These are phyloP conservation scores for Ypsolopha scabrella DNA, from an alignment of 2,888 invertebrate species.

Conservation along the genomic window DNA sequence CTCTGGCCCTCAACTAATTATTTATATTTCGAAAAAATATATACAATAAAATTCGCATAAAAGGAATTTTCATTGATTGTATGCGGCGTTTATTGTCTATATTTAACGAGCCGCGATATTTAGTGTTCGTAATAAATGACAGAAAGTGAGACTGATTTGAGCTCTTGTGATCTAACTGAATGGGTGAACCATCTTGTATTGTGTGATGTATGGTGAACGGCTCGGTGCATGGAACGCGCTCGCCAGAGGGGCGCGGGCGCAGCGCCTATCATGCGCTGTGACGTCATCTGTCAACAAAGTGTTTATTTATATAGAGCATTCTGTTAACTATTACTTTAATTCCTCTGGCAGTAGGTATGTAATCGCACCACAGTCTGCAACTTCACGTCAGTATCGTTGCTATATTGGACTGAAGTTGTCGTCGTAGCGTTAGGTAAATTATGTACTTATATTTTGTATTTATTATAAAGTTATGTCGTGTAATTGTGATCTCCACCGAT, in stretches of 20 bases:
- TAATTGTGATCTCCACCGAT: slow-evolving; percentile 71
- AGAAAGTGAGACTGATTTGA: slow-evolving; percentile 68
- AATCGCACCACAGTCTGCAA: slow-evolving; percentile 17
- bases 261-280: neutral
- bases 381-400: slow-evolving; percentile 60
- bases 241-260: neutral
- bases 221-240: slow-evolving; percentile 3
- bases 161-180: slow-evolving; percentile 40
- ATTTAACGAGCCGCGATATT: slow-evolving; percentile 49
- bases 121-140: slow-evolving; percentile 55
- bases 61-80: slow-evolving; percentile 23
- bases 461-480: slow-evolving; percentile 49
- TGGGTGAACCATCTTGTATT: slow-evolving; percentile 21
- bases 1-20: slow-evolving; percentile 33
- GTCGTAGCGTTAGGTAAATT: slow-evolving; percentile 53
- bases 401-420: slow-evolving; percentile 66
- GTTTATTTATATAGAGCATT: slow-evolving; percentile 44
- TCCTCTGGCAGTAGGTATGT: slow-evolving; percentile 49
- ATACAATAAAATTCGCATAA: slow-evolving; percentile 28
- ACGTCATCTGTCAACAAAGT: neutral
- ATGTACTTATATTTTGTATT: slow-evolving; percentile 57
- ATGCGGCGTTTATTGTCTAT: slow-evolving; percentile 24
- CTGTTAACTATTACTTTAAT: slow-evolving; percentile 56
- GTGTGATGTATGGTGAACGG: slow-evolving; percentile 16
- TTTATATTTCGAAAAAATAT: slow-evolving; percentile 15